Conservation (phyloP, 2,113 vertebrate genomes). For the Litocranius walleri region DNA sequence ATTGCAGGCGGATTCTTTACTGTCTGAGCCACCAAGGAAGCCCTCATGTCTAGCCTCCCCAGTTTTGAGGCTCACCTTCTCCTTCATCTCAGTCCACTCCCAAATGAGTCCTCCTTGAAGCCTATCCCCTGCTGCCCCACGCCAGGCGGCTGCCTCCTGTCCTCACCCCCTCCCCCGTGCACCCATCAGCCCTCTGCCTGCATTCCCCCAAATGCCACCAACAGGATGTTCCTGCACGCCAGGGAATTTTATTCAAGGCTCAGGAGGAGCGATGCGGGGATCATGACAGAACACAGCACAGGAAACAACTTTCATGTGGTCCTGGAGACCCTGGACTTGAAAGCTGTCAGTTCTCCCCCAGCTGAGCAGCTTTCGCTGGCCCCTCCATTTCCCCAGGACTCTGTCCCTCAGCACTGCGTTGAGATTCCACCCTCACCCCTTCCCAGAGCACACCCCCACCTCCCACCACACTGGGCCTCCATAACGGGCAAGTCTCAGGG, state of each 20-base stretch:
- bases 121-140: too few relatives aligned
- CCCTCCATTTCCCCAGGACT: background rate
- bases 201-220: background rate
- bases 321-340: background rate
- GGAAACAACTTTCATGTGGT: fast-evolving
- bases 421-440: background rate
- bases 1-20: background rate
- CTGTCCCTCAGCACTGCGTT: background rate
- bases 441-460: background rate
- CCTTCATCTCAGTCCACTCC: background rate
- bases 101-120: background rate
- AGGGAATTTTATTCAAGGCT: background rate
- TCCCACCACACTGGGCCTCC: background rate
- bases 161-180: background rate
- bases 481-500: background rate
- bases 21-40: background rate
- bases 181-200: background rate
- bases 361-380: fast-evolving
- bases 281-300: background rate
- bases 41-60: background rate
- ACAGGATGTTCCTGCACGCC: background rate
- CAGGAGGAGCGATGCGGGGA: fast-evolving
- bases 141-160: background rate
- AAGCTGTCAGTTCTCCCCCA: background rate
- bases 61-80: too few relatives aligned